A percentile compares a stretch with the other conserved stretches of the same genome.
Conservation (phyloP, 2,797 vertebrate species). For the Eulemur rubriventer region DNA sequence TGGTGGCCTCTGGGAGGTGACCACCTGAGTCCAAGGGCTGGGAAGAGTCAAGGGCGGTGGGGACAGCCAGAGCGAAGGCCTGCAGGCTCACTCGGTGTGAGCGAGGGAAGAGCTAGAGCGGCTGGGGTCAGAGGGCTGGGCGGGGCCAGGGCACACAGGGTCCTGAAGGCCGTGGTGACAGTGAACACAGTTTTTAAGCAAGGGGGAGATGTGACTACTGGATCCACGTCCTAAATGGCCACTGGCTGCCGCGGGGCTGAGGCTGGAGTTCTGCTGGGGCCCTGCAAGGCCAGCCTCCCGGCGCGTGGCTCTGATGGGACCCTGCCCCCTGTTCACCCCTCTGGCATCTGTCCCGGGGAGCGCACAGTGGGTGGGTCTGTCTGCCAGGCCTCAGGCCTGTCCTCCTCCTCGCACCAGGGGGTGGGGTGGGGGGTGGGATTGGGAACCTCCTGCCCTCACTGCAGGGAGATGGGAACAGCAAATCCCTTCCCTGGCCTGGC, state of each 20-base stretch:
- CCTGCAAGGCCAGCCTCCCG: neutral
- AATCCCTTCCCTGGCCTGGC: slow-evolving; percentile 23
- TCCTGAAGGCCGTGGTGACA: accelerated
- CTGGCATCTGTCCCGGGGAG: neutral
- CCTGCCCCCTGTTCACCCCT: accelerated
- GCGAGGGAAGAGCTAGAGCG: neutral
- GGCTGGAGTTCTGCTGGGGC: neutral
- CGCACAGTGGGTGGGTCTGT: neutral
- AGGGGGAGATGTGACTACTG: neutral
- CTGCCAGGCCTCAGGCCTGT: neutral
- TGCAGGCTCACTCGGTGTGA: neutral
- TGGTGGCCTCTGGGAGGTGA: neutral
- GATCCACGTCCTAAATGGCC: neutral
- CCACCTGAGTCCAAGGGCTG: neutral
- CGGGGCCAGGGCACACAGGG: accelerated
- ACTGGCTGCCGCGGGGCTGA: accelerated
- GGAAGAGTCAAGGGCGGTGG: neutral
- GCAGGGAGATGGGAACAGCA: slow-evolving; percentile 36
- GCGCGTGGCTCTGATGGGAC: accelerated
- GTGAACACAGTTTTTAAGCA: neutral
- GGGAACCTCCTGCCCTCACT: neutral
- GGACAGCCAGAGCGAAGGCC: accelerated
- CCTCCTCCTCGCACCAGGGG: neutral
- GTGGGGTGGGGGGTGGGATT: no score
- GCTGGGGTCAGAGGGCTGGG: accelerated